These are phyloP conservation scores for Cheilosia scutellata DNA, from an alignment of 2,888 invertebrate genomes.

Conservation along the genomic window DNA sequence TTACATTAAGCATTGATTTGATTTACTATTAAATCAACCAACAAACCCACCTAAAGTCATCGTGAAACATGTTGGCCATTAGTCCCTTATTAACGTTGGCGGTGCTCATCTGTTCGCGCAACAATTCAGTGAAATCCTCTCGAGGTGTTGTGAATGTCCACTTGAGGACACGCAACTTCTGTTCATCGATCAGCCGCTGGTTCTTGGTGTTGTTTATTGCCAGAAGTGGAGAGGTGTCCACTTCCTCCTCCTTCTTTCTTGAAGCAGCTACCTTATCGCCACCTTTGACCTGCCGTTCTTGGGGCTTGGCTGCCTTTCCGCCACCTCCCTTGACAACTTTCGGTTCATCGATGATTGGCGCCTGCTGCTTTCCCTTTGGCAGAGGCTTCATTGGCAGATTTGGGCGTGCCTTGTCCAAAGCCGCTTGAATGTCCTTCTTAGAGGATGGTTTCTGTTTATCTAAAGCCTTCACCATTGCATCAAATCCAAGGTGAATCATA, in stretches of 20 bases:
- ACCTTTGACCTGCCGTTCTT: conserved; percentile 75
- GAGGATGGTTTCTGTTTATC: conserved; percentile 88
- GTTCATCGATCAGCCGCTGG: conserved; percentile 97
- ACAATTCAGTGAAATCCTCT: conserved; percentile 96
- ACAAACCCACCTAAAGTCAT: conserved; percentile 90
- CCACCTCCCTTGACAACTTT: conserved; percentile 83
- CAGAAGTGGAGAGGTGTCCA: conserved; percentile 91
- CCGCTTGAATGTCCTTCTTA: conserved; percentile 90
- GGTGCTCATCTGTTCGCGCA: conserved; percentile 95
- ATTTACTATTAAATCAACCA: too few species aligned
- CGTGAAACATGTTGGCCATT: conserved; percentile 96
- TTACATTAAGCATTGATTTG: too few species aligned
- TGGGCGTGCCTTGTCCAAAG: conserved; percentile 93
- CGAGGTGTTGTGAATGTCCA: conserved; percentile 98
- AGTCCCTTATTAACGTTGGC: conserved; percentile 95
- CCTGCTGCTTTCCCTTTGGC: conserved; percentile 87
- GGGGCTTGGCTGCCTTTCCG: conserved; percentile 75
- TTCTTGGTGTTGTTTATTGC: conserved; percentile 94
- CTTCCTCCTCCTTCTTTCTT: conserved; percentile 93
- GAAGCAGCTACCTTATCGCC: conserved; percentile 83
- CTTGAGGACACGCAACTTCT: conserved; percentile 94
- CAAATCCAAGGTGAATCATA: conserved; percentile 95
- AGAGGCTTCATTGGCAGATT: conserved; percentile 93
- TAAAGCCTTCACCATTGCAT: conserved; percentile 82
- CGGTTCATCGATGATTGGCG: conserved; percentile 85